These are phyloP conservation scores for Papilio aristodemus DNA, from an alignment of 1,140 invertebrate species.

Conservation along the genomic window DNA sequence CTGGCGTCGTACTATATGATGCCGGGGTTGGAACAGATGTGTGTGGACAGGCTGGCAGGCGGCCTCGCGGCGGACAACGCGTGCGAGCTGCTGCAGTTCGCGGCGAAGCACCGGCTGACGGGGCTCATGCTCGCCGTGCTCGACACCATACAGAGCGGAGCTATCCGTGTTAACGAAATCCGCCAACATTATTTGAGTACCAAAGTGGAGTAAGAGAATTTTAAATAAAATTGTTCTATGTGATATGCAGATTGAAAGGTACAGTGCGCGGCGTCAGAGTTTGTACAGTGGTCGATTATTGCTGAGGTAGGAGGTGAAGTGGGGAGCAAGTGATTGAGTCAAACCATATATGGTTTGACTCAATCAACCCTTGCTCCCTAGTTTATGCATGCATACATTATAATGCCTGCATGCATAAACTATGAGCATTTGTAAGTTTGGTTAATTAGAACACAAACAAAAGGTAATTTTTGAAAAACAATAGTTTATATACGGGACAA, in stretches of 20 bases:
- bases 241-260: not conserved
- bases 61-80: constrained; percentile 41
- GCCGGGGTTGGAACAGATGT: constrained; percentile 44
- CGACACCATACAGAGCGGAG: constrained; percentile 42
- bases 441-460: no score
- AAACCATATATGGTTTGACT: no score
- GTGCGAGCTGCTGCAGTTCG: constrained; percentile 44
- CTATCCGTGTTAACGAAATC: constrained; percentile 40
- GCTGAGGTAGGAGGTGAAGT: no score
- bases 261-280: no score
- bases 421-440: no score
- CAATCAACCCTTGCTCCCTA: no score
- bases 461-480: no score
- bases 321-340: no score
- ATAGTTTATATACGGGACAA: no score
- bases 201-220: not conserved
- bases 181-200: constrained; percentile 36
- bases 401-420: no score
- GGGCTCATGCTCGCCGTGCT: constrained; percentile 43
- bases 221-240: not conserved
- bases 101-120: constrained; percentile 42
- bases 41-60: constrained; percentile 41
- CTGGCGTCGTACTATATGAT: constrained; percentile 49
- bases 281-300: no score
- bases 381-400: no score